Evolutionary conservation across 2,888 invertebrate genomes (phyloP), one percentile per base, ranked within the genome.

Genomic region (Hydropsyche betteni): DNA sequence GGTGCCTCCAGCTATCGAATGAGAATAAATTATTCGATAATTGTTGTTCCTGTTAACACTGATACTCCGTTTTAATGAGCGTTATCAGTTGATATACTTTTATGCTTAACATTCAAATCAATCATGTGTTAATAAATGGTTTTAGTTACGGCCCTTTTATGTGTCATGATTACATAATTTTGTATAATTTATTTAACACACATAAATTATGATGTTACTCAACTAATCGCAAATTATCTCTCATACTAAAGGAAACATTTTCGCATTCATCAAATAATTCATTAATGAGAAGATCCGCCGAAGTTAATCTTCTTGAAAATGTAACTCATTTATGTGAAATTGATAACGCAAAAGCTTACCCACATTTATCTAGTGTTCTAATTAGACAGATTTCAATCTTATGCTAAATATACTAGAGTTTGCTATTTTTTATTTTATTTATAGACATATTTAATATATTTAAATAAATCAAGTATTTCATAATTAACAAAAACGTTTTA

Each of bases 1-100:
- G 34, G 4, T n/a, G 64, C 64, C 64, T 64, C 64, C 10, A 36
- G 64, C 64, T 8, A 64, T 64, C 24, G 12, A 64, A 33, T 33
- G 5, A 34, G 34, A 24, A 64, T 64, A 64, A 64, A 64, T 64
- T 64, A 64, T 64, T 36, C 12, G n/a, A n/a, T 34, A 64, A 64
- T 64, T 8, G 58, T 64, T 64, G n/a, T 64, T 64, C 64, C 64
- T 64, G 64, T 36, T 33, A 36, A 64, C 24, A 8, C 12, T 36
- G n/a, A 36, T 64, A 64, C 36, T 8, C 1, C 34, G 36, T 55
- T 6, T 55, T 55, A 16, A 14, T 55, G n/a, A 55, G 12, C 12
- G 55, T 55, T 16, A 55, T 55, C 16, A 55, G 55, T 55, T 55
- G n/a, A 14, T 14, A 55, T 14, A 16, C 55, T 55, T 8, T 12